These are phyloP conservation scores for Corythoichthys haematopterus DNA, from an alignment of 2,113 vertebrate genomes.

Conservation along the genomic window DNA sequence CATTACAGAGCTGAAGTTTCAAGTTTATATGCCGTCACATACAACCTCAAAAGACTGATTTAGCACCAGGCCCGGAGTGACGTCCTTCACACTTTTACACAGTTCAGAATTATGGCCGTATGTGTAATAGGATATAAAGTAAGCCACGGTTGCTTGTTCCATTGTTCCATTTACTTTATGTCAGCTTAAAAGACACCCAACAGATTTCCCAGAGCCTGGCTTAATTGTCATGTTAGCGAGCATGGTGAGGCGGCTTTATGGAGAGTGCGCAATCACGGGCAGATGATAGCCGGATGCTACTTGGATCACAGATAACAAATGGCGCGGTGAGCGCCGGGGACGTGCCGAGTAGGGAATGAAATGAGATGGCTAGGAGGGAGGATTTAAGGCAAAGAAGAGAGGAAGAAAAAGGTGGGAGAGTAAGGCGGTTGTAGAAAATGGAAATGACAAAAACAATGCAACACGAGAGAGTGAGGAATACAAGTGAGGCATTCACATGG, in stretches of 20 bases:
- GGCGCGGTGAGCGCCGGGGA: constrained; percentile 9
- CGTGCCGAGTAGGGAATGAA: constrained; percentile 20
- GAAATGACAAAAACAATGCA: constrained; percentile 37
- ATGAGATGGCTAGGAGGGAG: not conserved
- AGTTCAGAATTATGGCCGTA: constrained; percentile 5
- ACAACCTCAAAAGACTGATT: not conserved
- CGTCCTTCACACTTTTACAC: constrained; percentile 4
- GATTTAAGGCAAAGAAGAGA: constrained; percentile 19
- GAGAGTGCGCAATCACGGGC: constrained; percentile 50
- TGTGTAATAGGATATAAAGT: constrained; percentile 26
- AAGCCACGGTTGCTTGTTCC: constrained; percentile 27
- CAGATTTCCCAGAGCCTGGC: constrained; percentile 31
- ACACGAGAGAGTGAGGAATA: constrained; percentile 19
- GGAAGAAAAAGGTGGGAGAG: not conserved
- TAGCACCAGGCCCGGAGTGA: not conserved
- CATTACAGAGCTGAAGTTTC: not conserved
- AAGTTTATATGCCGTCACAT: not conserved
- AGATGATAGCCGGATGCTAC: constrained; percentile 33
- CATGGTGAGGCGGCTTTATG: constrained; percentile 42
- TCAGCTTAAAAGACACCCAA: constrained; percentile 32
- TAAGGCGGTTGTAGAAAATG: constrained; percentile 18
- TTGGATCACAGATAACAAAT: constrained; percentile 29
- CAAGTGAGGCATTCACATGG: constrained; percentile 43
- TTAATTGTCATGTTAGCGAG: constrained; percentile 44
- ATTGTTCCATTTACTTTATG: constrained; percentile 37